These are phyloP conservation scores for Pterocles gutturalis DNA, from an alignment of 2,113 vertebrate genomes.

Conservation along the genomic window DNA sequence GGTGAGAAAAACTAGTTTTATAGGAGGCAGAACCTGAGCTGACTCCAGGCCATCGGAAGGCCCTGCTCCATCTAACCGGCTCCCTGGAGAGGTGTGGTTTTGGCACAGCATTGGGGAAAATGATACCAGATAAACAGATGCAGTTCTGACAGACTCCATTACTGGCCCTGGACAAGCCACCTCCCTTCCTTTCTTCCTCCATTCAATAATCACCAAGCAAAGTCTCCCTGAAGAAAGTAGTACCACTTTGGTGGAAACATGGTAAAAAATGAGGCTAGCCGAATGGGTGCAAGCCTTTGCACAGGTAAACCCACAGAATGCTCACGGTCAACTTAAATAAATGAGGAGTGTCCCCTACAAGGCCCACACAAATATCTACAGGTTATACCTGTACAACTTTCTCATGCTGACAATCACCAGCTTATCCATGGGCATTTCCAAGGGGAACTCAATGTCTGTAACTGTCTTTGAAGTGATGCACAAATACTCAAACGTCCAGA, in stretches of 20 bases:
- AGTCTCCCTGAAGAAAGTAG: background rate
- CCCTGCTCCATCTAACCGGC: background rate
- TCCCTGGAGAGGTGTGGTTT: background rate
- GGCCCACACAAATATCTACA: background rate
- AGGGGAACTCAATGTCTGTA: background rate
- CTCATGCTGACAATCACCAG: background rate
- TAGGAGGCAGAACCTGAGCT: background rate
- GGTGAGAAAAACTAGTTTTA: slow-evolving; percentile 39
- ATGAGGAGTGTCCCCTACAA: background rate
- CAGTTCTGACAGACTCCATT: background rate
- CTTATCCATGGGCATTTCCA: background rate
- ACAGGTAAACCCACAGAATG: background rate
- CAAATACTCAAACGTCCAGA: background rate
- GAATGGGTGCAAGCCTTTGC: background rate
- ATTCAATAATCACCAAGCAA: background rate
- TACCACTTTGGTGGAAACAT: background rate
- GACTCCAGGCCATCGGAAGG: background rate
- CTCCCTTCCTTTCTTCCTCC: background rate
- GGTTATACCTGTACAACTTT: background rate
- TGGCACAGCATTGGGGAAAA: background rate
- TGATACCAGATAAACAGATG: background rate
- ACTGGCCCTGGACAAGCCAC: background rate
- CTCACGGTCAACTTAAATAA: background rate
- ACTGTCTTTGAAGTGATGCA: background rate
- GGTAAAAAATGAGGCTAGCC: background rate